Percentiles rank a stretch among this genome's conserved stretches.
phyloP scores from a whole-genome alignment of 2,113 vertebrate species.

The Platichthys flesus region DNA sequence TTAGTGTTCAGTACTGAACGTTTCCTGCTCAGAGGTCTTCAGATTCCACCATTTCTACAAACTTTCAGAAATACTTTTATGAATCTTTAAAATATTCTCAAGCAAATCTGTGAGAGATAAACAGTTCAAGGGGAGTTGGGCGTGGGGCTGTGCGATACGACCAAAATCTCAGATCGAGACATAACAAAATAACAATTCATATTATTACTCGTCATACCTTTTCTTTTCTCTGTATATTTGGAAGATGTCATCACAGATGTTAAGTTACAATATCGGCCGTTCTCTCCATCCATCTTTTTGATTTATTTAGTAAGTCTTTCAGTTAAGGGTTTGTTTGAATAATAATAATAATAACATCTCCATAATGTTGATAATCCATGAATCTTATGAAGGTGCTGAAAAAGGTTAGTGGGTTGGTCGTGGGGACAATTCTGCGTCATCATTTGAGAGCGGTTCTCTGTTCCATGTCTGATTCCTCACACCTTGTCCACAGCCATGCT shows the following conservation, averaged over 20 bases:
- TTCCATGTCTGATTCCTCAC: neutral
- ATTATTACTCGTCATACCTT: neutral
- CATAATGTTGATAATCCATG: no score
- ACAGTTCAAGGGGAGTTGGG: conserved; percentile 21
- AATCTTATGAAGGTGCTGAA: neutral
- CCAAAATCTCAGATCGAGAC: neutral
- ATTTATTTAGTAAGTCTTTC: neutral
- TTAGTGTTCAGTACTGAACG: neutral
- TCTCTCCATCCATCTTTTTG: neutral
- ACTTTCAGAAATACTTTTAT: neutral
- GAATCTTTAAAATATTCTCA: neutral
- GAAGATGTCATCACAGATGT: neutral
- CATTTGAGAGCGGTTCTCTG: neutral
- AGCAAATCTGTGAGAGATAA: conserved; percentile 23
- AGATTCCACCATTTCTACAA: conserved; percentile 29
- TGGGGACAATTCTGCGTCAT: neutral
- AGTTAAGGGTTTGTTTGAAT: no score
- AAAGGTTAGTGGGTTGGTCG: neutral
- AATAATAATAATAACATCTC: no score
- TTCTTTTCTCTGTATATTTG: neutral
- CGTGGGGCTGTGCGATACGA: neutral
- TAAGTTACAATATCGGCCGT: neutral
- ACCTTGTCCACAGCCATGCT: neutral
- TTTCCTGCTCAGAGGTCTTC: conserved; percentile 10
- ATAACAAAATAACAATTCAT: neutral